Conservation (phyloP, 2,888 invertebrate genomes). For the Drosophila affinis region DNA sequence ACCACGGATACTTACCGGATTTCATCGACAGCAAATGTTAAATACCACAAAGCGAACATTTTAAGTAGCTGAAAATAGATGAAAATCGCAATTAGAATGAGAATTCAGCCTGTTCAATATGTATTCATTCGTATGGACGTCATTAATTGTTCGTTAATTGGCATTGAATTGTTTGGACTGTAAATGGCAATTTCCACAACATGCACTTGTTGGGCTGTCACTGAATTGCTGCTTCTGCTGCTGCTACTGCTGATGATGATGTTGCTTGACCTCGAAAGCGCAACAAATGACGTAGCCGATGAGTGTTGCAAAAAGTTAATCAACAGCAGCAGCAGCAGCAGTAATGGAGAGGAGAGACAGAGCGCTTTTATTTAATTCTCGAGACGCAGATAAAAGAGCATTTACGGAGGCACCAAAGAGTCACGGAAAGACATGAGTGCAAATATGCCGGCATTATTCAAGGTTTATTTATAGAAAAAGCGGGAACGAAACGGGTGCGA, state of each 20-base stretch:
- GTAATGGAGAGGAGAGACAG: conserved; percentile 32
- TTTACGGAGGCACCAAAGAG: background rate
- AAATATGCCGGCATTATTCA: conserved; percentile 51
- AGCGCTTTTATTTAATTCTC: conserved; percentile 28
- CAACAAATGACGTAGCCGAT: conserved; percentile 38
- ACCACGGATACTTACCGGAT: conserved; percentile 79
- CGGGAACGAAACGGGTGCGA: conserved; percentile 12
- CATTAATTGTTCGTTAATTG: background rate
- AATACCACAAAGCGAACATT: conserved; percentile 84
- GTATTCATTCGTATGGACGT: conserved; percentile 11
- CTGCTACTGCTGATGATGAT: background rate
- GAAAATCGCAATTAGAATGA: conserved; percentile 25
- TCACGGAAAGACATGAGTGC: conserved; percentile 12
- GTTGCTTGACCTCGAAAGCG: conserved; percentile 33
- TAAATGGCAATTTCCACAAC: conserved; percentile 29
- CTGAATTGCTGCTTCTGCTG: background rate
- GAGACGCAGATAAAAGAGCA: conserved; percentile 18
- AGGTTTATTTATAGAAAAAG: conserved; percentile 76
- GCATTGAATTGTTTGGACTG: background rate
- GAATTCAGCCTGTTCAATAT: background rate
- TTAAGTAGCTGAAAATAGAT: conserved; percentile 65
- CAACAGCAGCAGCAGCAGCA: background rate
- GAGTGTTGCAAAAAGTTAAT: conserved; percentile 18
- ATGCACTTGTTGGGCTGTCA: conserved; percentile 27
- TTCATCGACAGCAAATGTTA: conserved; percentile 82